These are phyloP conservation scores for Catamblyrhynchus diadema DNA, from an alignment of 2,797 vertebrate species.

Conservation along the genomic window DNA sequence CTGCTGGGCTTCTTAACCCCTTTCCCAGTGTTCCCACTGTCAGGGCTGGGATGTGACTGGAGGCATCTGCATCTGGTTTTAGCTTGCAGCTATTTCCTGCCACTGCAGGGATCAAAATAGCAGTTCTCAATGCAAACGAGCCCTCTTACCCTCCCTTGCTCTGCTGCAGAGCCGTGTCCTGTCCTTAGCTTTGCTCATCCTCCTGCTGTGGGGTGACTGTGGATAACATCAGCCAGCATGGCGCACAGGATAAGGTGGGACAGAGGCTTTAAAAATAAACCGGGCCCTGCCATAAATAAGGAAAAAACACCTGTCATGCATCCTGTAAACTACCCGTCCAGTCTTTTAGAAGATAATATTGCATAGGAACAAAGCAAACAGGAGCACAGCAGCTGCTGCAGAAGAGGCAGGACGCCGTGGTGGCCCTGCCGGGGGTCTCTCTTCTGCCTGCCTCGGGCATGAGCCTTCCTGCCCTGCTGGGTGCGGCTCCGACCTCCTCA, in stretches of 20 bases:
- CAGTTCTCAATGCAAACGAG: neutral
- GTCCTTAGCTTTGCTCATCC: neutral
- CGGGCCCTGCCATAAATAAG: neutral
- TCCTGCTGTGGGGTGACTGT: neutral
- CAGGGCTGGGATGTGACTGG: neutral
- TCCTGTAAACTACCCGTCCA: neutral
- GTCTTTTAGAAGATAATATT: neutral
- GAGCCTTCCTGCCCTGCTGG: neutral
- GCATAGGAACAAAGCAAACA: neutral
- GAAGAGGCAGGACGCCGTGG: neutral
- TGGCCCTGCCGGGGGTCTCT: neutral
- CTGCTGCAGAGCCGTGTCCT: neutral
- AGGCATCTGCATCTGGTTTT: neutral
- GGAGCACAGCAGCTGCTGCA: neutral
- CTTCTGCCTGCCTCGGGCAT: neutral
- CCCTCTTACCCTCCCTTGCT: neutral
- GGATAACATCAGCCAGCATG: neutral
- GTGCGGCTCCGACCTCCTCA: neutral
- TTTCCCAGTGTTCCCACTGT: neutral
- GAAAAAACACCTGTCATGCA: conserved; percentile 33
- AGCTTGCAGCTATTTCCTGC: conserved; percentile 39
- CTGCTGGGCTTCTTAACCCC: neutral
- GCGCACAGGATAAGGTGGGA: conserved; percentile 33
- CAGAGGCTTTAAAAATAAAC: neutral
- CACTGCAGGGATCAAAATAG: neutral